Evolutionary conservation across 1,140 invertebrate species (phyloP), one percentile per base, ranked within the genome.

Genomic region (Drosophila orosa): DNA sequence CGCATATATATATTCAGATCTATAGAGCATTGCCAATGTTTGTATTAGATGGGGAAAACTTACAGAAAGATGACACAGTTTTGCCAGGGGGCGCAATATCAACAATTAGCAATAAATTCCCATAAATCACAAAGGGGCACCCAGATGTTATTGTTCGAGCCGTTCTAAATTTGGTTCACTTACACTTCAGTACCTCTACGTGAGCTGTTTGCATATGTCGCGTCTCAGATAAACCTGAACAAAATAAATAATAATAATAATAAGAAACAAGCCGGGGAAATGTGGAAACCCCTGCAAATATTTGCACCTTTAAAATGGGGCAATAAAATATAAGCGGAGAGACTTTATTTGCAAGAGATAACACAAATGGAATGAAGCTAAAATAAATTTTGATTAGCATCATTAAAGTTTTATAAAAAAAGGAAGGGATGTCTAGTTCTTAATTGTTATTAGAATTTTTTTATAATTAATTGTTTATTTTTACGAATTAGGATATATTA

Each of bases 51-150:
- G 71, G 24, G 35, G 7, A 25, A 55, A 45, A 44, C 40, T 55
- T 29, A 78, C 65, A 52, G 45, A 76, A 68, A 84, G 80, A 79
- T 84, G 75, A 61, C 72, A 76, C 72, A 72, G 35, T 65, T 76
- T 54, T 50, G n/a, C 50, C 48, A 22, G 47, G 74, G 25, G 57
- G 63, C 42, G 65, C 67, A 55, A 84, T 40, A 74, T 75, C 75
- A 74, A 78, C 78, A 74, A 74, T 82, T 52, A 82, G 72, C 57
- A 74, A 57, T 48, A 59, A 82, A 69, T 74, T 82, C 45, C 59
- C 55, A 67, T 82, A 82, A 82, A 82, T 82, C 67, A 78, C 52
- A 62, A 73, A 76, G 60, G 42, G 54, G 35, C 79, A 68, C 35
- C 37, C 47, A 60, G 48, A 52, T 63, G 39, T 50, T 77, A 58